These are phyloP conservation scores for Drosophila yakuba DNA, from an alignment of 1,140 invertebrate genomes.

Conservation along the genomic window DNA sequence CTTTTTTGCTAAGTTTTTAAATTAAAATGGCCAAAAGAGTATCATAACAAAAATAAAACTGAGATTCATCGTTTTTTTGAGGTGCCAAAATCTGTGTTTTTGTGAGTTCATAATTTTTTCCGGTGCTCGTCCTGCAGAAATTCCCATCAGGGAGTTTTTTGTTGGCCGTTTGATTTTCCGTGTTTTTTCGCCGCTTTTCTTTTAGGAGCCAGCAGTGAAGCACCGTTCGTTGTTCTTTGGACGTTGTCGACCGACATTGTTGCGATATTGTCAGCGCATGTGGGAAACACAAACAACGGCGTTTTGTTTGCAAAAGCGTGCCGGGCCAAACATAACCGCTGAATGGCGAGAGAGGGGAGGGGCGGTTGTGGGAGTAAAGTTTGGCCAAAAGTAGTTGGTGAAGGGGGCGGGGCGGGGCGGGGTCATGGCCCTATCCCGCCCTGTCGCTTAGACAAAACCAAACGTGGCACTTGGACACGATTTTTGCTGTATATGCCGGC, in stretches of 20 bases:
- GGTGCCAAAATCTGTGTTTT: background rate
- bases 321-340: conserved; percentile 37
- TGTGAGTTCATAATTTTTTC: background rate
- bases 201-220: conserved; percentile 5
- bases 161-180: conserved; percentile 48
- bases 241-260: conserved; percentile 61
- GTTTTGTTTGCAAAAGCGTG: conserved; percentile 68
- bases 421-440: conserved; percentile 65
- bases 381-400: conserved; percentile 1
- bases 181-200: conserved; percentile 21
- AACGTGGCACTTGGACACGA: conserved; percentile 77
- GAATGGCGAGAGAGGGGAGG: background rate
- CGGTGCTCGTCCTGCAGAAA: conserved; percentile 20
- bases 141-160: conserved; percentile 50
- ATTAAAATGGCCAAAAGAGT: background rate
- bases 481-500: conserved; percentile 33
- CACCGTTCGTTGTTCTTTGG: conserved; percentile 53
- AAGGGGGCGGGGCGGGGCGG: conserved; percentile 45
- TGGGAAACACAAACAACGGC: conserved; percentile 59
- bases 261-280: conserved; percentile 77
- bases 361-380: background rate
- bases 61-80: background rate
- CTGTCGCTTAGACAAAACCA: conserved; percentile 66
- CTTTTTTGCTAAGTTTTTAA: background rate
- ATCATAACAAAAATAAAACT: background rate